Evolutionary conservation across 2,888 invertebrate genomes (phyloP).

Genomic region (Polylopha cassiicola): DNA sequence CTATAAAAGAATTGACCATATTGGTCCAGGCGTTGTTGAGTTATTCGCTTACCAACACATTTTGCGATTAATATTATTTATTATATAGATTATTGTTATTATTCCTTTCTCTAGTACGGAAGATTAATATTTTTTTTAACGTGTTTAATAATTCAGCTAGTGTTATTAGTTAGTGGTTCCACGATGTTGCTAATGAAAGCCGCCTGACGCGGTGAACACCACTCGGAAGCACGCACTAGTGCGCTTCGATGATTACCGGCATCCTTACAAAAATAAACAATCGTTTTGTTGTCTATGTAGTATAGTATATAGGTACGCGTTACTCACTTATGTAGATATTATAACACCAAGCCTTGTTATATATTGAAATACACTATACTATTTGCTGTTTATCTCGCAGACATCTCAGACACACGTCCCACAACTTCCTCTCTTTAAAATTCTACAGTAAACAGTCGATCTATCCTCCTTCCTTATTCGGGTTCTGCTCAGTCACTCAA

Average conservation of each 20-base stretch:
- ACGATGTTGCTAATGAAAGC: constrained; percentile 16
- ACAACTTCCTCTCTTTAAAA: constrained; percentile 44
- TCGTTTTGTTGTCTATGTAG: constrained; percentile 1
- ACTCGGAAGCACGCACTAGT: constrained; percentile 19
- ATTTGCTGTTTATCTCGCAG: constrained; percentile 4
- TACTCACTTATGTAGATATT: too few relatives aligned
- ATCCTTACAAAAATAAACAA: constrained; percentile 7
- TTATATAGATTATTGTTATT: too few relatives aligned
- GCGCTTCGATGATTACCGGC: constrained; percentile 17
- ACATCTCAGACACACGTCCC: constrained; percentile 32
- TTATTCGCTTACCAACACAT: too few relatives aligned
- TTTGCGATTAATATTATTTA: too few relatives aligned
- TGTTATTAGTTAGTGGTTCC: constrained; percentile 8
- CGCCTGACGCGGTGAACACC: constrained; percentile 14
- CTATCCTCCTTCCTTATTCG: constrained; percentile 17
- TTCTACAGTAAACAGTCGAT: constrained; percentile 17
- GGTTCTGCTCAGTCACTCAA: constrained; percentile 7
- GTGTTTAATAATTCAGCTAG: too few relatives aligned
- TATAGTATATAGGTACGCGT: too few relatives aligned
- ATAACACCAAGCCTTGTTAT: too few relatives aligned
- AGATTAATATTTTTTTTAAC: too few relatives aligned
- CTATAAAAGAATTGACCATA: too few relatives aligned
- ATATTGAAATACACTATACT: not conserved
- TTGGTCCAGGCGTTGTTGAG: too few relatives aligned
- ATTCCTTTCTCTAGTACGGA: too few relatives aligned